A percentile compares a stretch with the other conserved stretches of the same genome.
phyloP scores from a whole-genome alignment of 2,888 invertebrate species.

The Andricus quercusramuli region DNA sequence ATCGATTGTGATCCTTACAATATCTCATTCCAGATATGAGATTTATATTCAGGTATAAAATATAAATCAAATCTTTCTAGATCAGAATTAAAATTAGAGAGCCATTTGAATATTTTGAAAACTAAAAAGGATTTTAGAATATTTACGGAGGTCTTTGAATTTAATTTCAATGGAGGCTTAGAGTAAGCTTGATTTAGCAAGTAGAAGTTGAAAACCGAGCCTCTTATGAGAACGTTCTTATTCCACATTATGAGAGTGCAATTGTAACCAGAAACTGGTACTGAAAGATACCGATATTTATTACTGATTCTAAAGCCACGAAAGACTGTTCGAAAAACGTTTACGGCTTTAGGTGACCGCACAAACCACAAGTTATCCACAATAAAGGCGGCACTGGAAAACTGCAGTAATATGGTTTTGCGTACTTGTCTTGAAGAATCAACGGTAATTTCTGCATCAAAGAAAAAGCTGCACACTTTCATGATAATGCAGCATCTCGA shows the following conservation, averaged over 20 bases:
- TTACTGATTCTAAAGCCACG: conserved; percentile 3
- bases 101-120: neutral
- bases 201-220: neutral
- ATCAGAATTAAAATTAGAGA: neutral
- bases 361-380: neutral
- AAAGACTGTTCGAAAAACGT: neutral
- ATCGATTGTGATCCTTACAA: too few species aligned
- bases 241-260: conserved; percentile 16
- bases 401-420: neutral
- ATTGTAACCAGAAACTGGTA: conserved; percentile 20
- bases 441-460: conserved; percentile 17
- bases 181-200: conserved; percentile 36
- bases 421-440: neutral
- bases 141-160: conserved; percentile 23
- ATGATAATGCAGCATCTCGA: neutral
- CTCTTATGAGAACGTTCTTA: conserved; percentile 6
- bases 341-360: neutral
- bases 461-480: neutral
- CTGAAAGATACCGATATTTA: conserved; percentile 22
- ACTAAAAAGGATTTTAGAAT: conserved; percentile 12
- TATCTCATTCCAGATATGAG: neutral
- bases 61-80: neutral
- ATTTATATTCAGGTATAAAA: neutral
- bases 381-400: neutral
- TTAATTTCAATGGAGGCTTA: conserved; percentile 22